Evolutionary conservation across 92 coral and sea anemone genomes (phyloP).

Genomic region (Muricea muricata): DNA sequence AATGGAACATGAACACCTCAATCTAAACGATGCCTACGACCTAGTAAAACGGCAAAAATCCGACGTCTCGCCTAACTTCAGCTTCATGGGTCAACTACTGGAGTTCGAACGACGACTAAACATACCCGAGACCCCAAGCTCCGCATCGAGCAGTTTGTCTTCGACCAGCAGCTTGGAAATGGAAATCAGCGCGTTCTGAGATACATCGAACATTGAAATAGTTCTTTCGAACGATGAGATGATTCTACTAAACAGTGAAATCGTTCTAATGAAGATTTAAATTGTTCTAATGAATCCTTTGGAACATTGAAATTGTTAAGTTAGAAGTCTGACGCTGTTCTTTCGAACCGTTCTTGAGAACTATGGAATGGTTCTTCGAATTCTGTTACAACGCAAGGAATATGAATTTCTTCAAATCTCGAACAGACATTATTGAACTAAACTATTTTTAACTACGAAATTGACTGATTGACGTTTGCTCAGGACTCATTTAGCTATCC

Average conservation of each 20-base stretch:
- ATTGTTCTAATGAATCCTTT: neutral
- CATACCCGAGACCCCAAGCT: conserved; percentile 78
- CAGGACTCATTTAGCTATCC: conserved; percentile 5
- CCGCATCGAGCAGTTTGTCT: conserved; percentile 80
- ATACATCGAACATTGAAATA: neutral
- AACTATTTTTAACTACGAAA: conserved; percentile 19
- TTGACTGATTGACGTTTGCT: conserved; percentile 23
- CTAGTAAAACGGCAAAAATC: conserved; percentile 96
- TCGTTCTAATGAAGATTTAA: conserved; percentile 1
- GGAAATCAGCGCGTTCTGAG: conserved; percentile 63
- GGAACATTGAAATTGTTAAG: neutral
- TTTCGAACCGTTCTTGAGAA: conserved; percentile 3
- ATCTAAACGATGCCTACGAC: conserved; percentile 96
- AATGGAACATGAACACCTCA: conserved; percentile 75
- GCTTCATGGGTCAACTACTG: conserved; percentile 97
- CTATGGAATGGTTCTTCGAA: neutral
- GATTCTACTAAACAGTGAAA: neutral
- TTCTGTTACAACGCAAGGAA: neutral
- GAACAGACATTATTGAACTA: neutral
- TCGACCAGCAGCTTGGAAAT: conserved; percentile 80
- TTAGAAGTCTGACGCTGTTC: neutral
- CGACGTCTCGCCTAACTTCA: conserved; percentile 92
- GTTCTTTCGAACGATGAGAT: neutral
- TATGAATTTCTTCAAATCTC: neutral
- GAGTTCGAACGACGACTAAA: conserved; percentile 87